Percentiles rank a stretch among this genome's conserved stretches.
phyloP scores from a whole-genome alignment of 2,888 invertebrate genomes.

The Napeogenes inachia region DNA sequence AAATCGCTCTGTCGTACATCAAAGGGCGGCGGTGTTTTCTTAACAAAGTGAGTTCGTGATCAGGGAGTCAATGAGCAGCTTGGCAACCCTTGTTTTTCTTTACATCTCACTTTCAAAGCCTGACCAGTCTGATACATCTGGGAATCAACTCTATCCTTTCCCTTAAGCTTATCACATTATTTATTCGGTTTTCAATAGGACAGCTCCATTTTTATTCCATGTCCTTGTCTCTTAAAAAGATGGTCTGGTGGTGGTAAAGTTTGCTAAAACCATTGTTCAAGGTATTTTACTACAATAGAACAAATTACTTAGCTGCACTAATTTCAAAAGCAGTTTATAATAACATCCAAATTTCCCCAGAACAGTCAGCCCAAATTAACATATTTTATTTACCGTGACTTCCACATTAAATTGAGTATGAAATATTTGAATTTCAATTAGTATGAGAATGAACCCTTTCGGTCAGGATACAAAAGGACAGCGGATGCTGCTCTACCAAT shows the following conservation, averaged over 20 bases:
- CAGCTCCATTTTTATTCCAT: too few relatives aligned
- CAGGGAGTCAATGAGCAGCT: constrained; percentile 61
- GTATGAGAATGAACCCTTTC: constrained; percentile 53
- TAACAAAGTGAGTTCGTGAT: constrained; percentile 74
- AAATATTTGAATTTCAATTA: constrained; percentile 70
- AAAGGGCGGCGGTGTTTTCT: constrained; percentile 70
- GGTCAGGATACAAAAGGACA: constrained; percentile 66
- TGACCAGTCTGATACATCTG: constrained; percentile 50
- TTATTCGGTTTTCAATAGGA: too few relatives aligned
- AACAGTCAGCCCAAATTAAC: constrained; percentile 18
- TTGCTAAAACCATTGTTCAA: too few relatives aligned
- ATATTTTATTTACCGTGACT: constrained; percentile 31
- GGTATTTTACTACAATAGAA: too few relatives aligned
- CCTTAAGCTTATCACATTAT: constrained; percentile 7
- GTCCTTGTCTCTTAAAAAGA: too few relatives aligned
- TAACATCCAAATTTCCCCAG: constrained; percentile 6
- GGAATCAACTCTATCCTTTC: constrained; percentile 24
- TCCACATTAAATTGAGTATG: constrained; percentile 46
- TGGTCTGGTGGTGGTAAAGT: too few relatives aligned
- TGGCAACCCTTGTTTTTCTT: constrained; percentile 69
- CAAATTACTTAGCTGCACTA: neutral
- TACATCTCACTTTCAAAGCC: constrained; percentile 61
- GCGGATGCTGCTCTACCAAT: constrained; percentile 35
- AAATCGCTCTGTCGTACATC: constrained; percentile 60
- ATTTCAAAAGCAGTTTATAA: neutral